Evolutionary conservation across 1,140 invertebrate species (phyloP), one percentile per base, ranked within the genome.

Genomic region (Pararge aegeria): DNA sequence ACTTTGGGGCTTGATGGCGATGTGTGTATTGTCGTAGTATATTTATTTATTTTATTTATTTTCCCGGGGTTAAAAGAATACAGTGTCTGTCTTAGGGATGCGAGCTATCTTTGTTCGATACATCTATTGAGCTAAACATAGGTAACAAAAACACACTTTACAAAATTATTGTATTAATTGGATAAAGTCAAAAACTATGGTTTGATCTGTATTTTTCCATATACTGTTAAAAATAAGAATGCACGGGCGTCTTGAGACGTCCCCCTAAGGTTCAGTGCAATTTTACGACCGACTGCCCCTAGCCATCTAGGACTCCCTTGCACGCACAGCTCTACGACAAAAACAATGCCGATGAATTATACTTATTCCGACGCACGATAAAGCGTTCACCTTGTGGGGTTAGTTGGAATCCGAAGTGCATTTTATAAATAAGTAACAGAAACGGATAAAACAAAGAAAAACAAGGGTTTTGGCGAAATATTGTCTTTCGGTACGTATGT

Each of bases 241-340:
- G 83, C 85, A 84, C 80, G 70, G 66, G 61, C 80, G 83, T 85
- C 85, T 86, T 85, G 81, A 88, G 85, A 88, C 80, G 75, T 83
- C 76, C 72, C 81, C 83, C 75, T 66, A 73, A 80, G 76, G 76
- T 69, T 69, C 66, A 72, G 62, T 88, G 83, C 83, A 86, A 83
- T 86, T 88, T 88, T 85, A 88, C 80, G 85, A 88, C 57, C 73
- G 68, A 68, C 67, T 77, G 77, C 83, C 85, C 83, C 75, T 79
- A 73, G 73, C 69, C 55, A 56, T 61, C 60, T 61, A 53, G 52
- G 50, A 61, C 29, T 62, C 64, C 65, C 74, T 57, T 50, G 63
- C 75, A 77, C 75, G 73, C 73, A 80, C 70, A 70, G 70, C 66
- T 65, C 66, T 65, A 54, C 62, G 55, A 50, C 48, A 51, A 61